These are phyloP conservation scores for Nymphalis c-album DNA, from an alignment of 2,888 invertebrate genomes.

Conservation along the genomic window DNA sequence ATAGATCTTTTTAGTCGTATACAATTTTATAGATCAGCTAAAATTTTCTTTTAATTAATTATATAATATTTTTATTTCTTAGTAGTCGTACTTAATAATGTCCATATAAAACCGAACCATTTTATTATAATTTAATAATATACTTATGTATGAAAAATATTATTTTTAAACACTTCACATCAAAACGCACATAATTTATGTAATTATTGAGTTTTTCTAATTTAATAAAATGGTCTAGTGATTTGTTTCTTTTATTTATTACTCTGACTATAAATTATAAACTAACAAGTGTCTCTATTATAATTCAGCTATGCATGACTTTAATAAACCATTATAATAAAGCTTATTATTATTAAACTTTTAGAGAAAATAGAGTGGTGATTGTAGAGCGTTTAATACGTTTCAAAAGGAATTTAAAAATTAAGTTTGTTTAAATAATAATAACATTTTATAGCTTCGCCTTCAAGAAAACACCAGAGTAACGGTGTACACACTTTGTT, in stretches of 20 bases:
- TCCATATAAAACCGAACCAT: conserved; percentile 67
- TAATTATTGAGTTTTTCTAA: conserved; percentile 75
- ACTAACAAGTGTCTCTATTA: background rate
- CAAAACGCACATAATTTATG: conserved; percentile 77
- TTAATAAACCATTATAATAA: too few relatives aligned
- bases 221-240: conserved; percentile 77
- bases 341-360: too few relatives aligned
- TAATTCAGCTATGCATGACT: too few relatives aligned
- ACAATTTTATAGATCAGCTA: conserved; percentile 66
- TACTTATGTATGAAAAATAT: conserved; percentile 52
- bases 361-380: too few relatives aligned
- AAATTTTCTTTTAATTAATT: conserved; percentile 49
- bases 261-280: background rate
- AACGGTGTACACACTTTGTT: too few relatives aligned
- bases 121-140: conserved; percentile 54
- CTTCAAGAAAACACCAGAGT: too few relatives aligned
- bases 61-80: conserved; percentile 50
- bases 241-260: conserved; percentile 44
- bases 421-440: too few relatives aligned
- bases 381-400: too few relatives aligned
- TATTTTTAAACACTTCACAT: conserved; percentile 62
- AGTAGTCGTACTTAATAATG: conserved; percentile 72
- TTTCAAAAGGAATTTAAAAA: too few relatives aligned
- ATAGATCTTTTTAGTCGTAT: conserved; percentile 78
- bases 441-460: too few relatives aligned